Percentiles rank a stretch among this genome's conserved stretches.
These are phyloP conservation scores for Cerceris ruficornis DNA, from an alignment of 2,888 invertebrate species.

Conservation along the genomic window DNA sequence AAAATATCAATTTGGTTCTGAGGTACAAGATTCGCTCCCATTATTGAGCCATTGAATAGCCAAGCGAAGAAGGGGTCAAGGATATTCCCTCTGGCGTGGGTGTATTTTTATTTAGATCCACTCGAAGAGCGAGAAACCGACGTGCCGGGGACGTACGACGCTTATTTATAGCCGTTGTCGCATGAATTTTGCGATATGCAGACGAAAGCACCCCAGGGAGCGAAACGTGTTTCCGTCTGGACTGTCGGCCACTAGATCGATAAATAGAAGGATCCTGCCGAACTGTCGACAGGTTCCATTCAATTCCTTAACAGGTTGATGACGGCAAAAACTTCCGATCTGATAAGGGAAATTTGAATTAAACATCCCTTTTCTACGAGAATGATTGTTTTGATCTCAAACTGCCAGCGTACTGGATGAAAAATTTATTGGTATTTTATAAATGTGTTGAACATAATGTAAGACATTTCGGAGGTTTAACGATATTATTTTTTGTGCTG, in stretches of 20 bases:
- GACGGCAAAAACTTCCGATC: too few relatives aligned
- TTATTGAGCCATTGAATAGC: conserved; percentile 9
- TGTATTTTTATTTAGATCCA: conserved; percentile 62
- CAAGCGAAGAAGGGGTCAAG: conserved; percentile 25
- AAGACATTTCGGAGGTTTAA: too few relatives aligned
- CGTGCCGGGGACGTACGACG: conserved; percentile 51
- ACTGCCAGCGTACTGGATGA: too few relatives aligned
- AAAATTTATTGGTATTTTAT: too few relatives aligned
- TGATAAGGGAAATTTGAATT: too few relatives aligned
- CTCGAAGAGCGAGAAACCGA: conserved; percentile 59
- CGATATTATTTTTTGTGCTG: too few relatives aligned
- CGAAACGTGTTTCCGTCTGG: conserved; percentile 44
- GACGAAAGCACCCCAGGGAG: conserved; percentile 49
- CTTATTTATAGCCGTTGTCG: conserved; percentile 69
- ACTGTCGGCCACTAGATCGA: conserved; percentile 38
- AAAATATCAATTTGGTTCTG: too few relatives aligned
- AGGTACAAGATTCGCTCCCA: too few relatives aligned
- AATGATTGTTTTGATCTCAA: too few relatives aligned
- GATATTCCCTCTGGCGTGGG: conserved; percentile 43
- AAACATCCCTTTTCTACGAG: too few relatives aligned
- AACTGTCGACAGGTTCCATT: conserved; percentile 28
- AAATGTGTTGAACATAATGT: too few relatives aligned
- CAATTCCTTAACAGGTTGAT: background rate
- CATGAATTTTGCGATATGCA: conserved; percentile 65
- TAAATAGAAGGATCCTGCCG: conserved; percentile 37